Evolutionary conservation across 2,113 vertebrate species (phyloP).

Genomic region (Phainopepla nitens): DNA sequence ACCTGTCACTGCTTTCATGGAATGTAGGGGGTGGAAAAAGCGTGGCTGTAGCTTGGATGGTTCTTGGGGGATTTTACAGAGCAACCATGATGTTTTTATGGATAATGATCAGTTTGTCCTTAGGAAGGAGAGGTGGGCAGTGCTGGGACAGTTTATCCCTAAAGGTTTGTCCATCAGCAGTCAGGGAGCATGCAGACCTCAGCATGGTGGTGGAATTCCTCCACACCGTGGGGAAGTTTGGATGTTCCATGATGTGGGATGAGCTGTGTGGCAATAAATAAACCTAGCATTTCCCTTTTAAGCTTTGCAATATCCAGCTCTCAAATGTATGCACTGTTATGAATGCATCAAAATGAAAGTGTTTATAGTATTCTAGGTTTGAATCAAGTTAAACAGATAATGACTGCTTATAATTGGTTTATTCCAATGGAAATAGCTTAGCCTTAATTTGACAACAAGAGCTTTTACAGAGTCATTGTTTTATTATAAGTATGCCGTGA

Average conservation of each 20-base stretch:
- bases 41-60: rapidly evolving
- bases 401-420: slow-evolving; percentile 66
- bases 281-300: background rate
- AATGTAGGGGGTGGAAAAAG: background rate
- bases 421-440: slow-evolving; percentile 65
- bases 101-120: background rate
- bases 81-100: background rate
- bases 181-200: background rate
- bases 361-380: slow-evolving; percentile 18
- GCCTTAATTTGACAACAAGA: slow-evolving; percentile 60
- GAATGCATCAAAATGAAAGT: background rate
- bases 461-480: slow-evolving; percentile 53
- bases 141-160: background rate
- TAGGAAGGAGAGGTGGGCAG: background rate
- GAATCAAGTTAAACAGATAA: slow-evolving; percentile 62
- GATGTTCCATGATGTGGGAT: rapidly evolving
- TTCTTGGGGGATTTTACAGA: rapidly evolving
- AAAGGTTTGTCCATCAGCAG: background rate
- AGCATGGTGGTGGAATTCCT: background rate
- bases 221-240: rapidly evolving
- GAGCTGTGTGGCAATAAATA: background rate
- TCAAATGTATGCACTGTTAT: background rate
- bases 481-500: slow-evolving; percentile 26
- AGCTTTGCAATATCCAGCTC: background rate
- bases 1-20: background rate